A percentile compares a stretch with the other conserved stretches of the same genome.
phyloP scores from a whole-genome alignment of 2,113 vertebrate species.

The Syngnathus scovelli region DNA sequence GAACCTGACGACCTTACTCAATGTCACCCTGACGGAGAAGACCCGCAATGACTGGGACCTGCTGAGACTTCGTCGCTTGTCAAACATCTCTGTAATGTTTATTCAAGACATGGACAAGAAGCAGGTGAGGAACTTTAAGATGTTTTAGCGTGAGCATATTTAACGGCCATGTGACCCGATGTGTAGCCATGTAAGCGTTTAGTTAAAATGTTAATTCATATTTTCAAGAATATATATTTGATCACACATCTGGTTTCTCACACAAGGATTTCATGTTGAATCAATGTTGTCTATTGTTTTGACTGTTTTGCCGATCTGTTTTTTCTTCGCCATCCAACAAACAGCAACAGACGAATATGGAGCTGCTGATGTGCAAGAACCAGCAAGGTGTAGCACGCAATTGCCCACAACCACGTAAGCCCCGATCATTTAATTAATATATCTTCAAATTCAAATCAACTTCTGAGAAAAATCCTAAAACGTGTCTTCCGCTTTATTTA shows the following conservation, averaged over 20 bases:
- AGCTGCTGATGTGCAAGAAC: background rate
- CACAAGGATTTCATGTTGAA: background rate
- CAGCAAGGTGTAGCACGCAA: background rate
- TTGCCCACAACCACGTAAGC: background rate
- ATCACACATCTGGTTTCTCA: background rate
- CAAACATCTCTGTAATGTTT: slow-evolving; percentile 24
- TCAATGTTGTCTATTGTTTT: background rate
- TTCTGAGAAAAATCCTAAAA: background rate
- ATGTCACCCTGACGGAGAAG: slow-evolving; percentile 57
- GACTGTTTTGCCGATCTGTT: background rate
- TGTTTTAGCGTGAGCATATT: background rate
- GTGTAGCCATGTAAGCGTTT: background rate
- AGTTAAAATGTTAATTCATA: background rate
- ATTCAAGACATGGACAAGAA: background rate
- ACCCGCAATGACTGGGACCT: slow-evolving; percentile 44
- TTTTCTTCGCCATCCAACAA: background rate
- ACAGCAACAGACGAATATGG: background rate
- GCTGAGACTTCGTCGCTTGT: rapidly evolving
- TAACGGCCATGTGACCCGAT: background rate
- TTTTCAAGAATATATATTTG: background rate
- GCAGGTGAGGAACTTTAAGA: slow-evolving; percentile 46
- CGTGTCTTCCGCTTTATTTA: background rate
- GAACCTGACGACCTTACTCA: slow-evolving; percentile 73
- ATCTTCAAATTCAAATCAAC: background rate
- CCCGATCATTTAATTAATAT: background rate